Evolutionary conservation across 2,888 invertebrate genomes (phyloP).

Genomic region (Alloscopus bannaensis): DNA sequence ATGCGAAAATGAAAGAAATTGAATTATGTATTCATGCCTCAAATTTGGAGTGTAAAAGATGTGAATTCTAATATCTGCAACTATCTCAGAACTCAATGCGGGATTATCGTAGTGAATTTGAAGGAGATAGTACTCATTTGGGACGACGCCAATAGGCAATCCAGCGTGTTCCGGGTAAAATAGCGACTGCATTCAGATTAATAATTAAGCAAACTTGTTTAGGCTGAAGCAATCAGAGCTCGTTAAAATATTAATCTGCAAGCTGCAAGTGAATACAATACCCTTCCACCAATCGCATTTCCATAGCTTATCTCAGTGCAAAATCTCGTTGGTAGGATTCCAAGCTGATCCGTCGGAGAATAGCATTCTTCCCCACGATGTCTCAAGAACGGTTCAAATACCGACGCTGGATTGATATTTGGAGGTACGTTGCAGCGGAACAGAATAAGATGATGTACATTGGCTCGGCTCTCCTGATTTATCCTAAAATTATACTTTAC

Average conservation of each 20-base stretch:
- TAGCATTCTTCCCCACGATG: conserved; percentile 26
- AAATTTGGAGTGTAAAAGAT: conserved; percentile 3
- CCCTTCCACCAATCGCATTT: conserved; percentile 8
- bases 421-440: conserved; percentile 17
- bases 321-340: background rate
- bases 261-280: background rate
- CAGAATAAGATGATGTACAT: conserved; percentile 21
- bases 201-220: background rate
- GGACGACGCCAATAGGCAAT: conserved; percentile 14
- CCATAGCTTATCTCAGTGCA: background rate
- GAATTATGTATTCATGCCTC: background rate
- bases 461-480: background rate
- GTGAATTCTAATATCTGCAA: background rate
- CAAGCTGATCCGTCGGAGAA: background rate
- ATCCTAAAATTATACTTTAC: background rate
- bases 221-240: background rate
- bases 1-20: background rate
- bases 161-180: conserved; percentile 59
- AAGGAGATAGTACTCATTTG: conserved; percentile 10
- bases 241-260: background rate
- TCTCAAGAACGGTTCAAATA: conserved; percentile 10
- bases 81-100: background rate
- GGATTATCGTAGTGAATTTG: conserved; percentile 20
- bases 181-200: background rate
- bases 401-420: background rate